Conservation (phyloP, 2,888 invertebrate genomes). For the Chymomyza caudatula region DNA sequence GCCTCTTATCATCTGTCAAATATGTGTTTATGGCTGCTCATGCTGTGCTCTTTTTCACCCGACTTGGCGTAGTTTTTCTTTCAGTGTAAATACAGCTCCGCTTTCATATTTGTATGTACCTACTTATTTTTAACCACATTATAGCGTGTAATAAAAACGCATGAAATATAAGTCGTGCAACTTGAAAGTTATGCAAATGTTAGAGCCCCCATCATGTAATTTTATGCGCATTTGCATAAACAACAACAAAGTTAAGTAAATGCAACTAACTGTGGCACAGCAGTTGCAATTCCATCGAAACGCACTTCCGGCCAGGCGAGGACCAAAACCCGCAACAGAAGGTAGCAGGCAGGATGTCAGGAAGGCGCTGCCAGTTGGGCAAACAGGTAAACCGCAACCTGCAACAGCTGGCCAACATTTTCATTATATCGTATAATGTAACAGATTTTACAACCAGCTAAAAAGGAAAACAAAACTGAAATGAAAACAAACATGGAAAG, state of each 20-base stretch:
- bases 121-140: background rate
- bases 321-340: conserved; percentile 20
- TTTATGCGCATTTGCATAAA: conserved; percentile 65
- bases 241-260: conserved; percentile 27
- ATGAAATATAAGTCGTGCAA: conserved; percentile 36
- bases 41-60: background rate
- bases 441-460: background rate
- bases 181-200: conserved; percentile 33
- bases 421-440: conserved; percentile 15
- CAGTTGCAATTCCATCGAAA: background rate
- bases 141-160: conserved; percentile 67
- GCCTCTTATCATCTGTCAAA: too few species aligned
- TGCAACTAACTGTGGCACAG: conserved; percentile 14
- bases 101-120: background rate
- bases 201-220: conserved; percentile 38
- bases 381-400: background rate
- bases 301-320: conserved; percentile 19
- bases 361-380: conserved; percentile 3
- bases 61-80: background rate
- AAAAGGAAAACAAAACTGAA: background rate
- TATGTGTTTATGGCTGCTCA: too few species aligned
- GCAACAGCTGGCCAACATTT: conserved; percentile 27
- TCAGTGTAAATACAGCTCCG: background rate
- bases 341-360: background rate
- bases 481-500: background rate